These are phyloP conservation scores for Tetrapedia diversipes DNA, from an alignment of 2,888 invertebrate species.

Conservation along the genomic window DNA sequence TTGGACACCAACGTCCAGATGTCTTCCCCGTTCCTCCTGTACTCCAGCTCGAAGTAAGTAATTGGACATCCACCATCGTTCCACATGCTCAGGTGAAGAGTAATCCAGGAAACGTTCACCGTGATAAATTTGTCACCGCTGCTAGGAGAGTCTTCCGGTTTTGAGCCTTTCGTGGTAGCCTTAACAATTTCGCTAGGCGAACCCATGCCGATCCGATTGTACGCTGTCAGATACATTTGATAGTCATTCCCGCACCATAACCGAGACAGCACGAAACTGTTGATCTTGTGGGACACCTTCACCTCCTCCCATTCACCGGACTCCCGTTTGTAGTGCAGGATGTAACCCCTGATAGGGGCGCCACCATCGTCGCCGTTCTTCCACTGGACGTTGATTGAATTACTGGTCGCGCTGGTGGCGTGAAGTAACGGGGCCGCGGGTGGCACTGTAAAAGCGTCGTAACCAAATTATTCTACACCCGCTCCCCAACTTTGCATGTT, in stretches of 20 bases:
- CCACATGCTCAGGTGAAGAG: slow-evolving; percentile 94
- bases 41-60: slow-evolving; percentile 93
- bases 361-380: slow-evolving; percentile 92
- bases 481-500: neutral
- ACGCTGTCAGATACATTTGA: slow-evolving; percentile 94
- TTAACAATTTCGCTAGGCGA: slow-evolving; percentile 94
- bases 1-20: slow-evolving; percentile 92
- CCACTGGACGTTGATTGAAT: slow-evolving; percentile 93
- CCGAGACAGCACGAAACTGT: slow-evolving; percentile 91
- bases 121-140: slow-evolving; percentile 84
- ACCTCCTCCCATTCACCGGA: slow-evolving; percentile 96
- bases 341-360: slow-evolving; percentile 87
- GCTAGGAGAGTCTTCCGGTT: slow-evolving; percentile 79
- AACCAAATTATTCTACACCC: slow-evolving; percentile 17
- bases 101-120: slow-evolving; percentile 93
- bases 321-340: slow-evolving; percentile 94
- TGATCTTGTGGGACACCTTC: slow-evolving; percentile 92
- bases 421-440: slow-evolving; percentile 93
- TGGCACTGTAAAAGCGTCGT: slow-evolving; percentile 87
- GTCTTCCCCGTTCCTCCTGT: slow-evolving; percentile 84
- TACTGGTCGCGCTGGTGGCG: slow-evolving; percentile 92
- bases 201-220: slow-evolving; percentile 94
- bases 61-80: slow-evolving; percentile 95
- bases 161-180: slow-evolving; percentile 84
- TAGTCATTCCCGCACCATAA: slow-evolving; percentile 95